Evolutionary conservation across 2,113 vertebrate genomes (phyloP).

Genomic region (Seriola dumerili): DNA sequence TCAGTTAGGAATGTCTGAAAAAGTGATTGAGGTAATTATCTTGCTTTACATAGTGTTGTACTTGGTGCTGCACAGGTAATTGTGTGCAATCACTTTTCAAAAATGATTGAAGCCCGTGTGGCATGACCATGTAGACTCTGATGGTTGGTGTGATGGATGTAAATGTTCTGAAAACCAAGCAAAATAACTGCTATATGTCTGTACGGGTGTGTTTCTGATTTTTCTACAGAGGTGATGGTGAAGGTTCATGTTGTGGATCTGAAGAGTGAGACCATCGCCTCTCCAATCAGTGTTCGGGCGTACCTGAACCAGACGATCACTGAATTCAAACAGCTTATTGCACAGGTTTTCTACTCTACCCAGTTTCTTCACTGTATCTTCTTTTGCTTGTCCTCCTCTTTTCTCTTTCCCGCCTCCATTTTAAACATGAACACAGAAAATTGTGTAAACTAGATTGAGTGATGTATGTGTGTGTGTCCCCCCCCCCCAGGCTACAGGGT

Average conservation of each 20-base stretch:
- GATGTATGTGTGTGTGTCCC: not conserved
- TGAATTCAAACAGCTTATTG: constrained; percentile 97
- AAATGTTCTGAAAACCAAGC: not conserved
- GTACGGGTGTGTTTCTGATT: constrained; percentile 44
- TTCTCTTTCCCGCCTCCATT: not conserved
- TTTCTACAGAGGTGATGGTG: constrained; percentile 96
- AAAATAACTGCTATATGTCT: not conserved
- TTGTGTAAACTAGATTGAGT: not conserved
- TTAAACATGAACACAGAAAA: not conserved
- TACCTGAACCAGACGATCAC: constrained; percentile 96
- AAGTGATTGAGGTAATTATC: not conserved
- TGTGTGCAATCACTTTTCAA: not conserved
- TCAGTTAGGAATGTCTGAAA: not conserved
- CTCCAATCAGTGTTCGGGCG: constrained; percentile 93
- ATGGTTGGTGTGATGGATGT: not conserved
- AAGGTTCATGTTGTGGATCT: constrained; percentile 96
- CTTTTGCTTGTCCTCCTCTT: not conserved
- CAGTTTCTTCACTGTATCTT: not conserved
- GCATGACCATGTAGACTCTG: too few species aligned
- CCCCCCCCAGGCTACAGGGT: constrained; percentile 85
- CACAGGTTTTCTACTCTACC: constrained; percentile 87
- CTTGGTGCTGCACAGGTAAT: not conserved
- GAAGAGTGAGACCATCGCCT: constrained; percentile 91
- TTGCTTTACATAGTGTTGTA: not conserved
- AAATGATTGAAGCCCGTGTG: not conserved